Evolutionary conservation across 2,113 vertebrate species (phyloP).

Genomic region (Amphilophus citrinellus): DNA sequence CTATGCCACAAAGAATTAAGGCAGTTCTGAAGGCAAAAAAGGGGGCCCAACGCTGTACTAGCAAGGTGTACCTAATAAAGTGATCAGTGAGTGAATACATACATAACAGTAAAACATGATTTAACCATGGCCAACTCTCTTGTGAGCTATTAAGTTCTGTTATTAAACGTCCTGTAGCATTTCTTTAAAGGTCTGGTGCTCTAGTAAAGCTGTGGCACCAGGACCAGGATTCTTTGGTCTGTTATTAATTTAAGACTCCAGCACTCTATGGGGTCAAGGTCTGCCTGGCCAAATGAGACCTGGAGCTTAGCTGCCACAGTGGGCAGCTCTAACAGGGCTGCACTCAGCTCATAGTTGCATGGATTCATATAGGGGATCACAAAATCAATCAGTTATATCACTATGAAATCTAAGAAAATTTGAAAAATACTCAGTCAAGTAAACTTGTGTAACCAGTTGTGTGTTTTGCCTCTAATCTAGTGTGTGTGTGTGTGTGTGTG

Average conservation of each 20-base stretch:
- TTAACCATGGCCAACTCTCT: neutral
- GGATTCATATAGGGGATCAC: neutral
- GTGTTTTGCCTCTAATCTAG: no score
- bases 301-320: constrained; percentile 5
- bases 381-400: neutral
- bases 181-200: constrained; percentile 32
- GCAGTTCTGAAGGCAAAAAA: neutral
- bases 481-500: no score
- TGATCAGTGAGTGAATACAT: neutral
- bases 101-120: neutral
- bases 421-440: no score
- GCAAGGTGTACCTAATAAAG: neutral
- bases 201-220: neutral
- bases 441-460: no score
- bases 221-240: constrained; percentile 27
- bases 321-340: neutral
- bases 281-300: constrained; percentile 28
- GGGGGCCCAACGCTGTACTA: neutral
- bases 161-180: constrained; percentile 6
- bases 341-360: neutral
- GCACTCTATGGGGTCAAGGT: constrained; percentile 34
- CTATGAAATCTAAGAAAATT: no score
- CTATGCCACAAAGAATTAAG: neutral
- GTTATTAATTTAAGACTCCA: constrained; percentile 51
- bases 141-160: neutral